Conservation (phyloP, 2,797 vertebrate species). For the Macroramphosus scolopax region DNA sequence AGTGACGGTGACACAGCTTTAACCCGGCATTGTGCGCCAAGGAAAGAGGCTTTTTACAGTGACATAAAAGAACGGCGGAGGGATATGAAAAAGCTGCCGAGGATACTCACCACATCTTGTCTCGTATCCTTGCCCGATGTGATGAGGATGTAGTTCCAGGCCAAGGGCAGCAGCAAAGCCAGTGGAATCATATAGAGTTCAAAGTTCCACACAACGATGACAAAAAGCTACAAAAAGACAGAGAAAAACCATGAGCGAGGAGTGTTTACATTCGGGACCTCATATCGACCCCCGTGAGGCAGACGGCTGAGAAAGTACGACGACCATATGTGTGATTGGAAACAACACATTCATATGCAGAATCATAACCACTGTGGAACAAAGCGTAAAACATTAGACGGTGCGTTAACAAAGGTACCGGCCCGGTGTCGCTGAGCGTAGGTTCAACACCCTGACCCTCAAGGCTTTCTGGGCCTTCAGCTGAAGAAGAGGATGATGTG, state of each 20-base stretch:
- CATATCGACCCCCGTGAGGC: constrained; percentile 22
- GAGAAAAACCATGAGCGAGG: constrained; percentile 27
- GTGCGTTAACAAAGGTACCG: constrained; percentile 49
- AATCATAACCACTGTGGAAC: constrained; percentile 47
- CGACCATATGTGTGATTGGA: constrained; percentile 42
- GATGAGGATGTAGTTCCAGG: constrained; percentile 95
- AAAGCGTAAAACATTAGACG: constrained; percentile 37
- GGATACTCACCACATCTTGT: constrained; percentile 88
- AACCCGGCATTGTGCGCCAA: constrained; percentile 12
- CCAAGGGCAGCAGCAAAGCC: constrained; percentile 86
- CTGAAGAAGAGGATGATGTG: constrained; percentile 29
- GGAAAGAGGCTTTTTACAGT: constrained; percentile 30
- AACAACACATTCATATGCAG: constrained; percentile 57
- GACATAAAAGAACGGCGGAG: constrained; percentile 44
- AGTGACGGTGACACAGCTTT: constrained; percentile 21
- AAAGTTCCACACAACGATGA: constrained; percentile 97
- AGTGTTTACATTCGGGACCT: constrained; percentile 26
- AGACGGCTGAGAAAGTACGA: constrained; percentile 39
- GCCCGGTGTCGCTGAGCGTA: constrained; percentile 25
- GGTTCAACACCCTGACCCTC: constrained; percentile 59
- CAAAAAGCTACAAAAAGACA: constrained; percentile 84
- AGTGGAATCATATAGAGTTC: constrained; percentile 98
- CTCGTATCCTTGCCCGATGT: constrained; percentile 91
- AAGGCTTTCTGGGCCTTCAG: constrained; percentile 42
- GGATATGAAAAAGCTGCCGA: constrained; percentile 22